Base-by-base conservation (phyloP, 2,888 invertebrate genomes). In the Bhutanitis thaidina region DNA sequence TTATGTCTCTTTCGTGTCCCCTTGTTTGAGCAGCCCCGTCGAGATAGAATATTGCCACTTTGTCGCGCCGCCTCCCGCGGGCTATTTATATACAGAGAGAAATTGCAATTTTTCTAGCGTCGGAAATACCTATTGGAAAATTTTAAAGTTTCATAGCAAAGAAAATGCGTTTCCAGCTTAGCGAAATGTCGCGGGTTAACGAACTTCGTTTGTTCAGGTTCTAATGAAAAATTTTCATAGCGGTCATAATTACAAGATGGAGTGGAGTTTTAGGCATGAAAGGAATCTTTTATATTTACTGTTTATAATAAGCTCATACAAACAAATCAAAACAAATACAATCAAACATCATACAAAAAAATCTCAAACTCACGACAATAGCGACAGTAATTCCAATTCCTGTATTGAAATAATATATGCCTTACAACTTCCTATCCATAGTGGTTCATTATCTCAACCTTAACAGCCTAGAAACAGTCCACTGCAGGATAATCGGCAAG, bases 11-110 rank as follows among this genome's bases (percentile, higher is more conserved):
- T 45, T 83, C 77, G 50, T 57, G 72, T 74, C 77, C 89, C 89
- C 88, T 85, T 87, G 84, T 86, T 87, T 85, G 82, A 82, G 87
- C 74, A 81, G 73, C 83, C 89, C 88, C 86, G 87, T 75, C 67
- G 89, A 83, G 88, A 84, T 77, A 69, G 79, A 83, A 87, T 89
- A 89, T 89, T 88, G 89, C 87, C 87, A 89, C 87, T 88, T 88
- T 89, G 88, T 88, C 82, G 84, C 80, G 73, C 67, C 74, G 74
- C 71, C 77, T 75, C 86, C 82, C 81, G 80, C 76, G 67, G 83
- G 81, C 83, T 79, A 80, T 83, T 75, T 79, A 69, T 74, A 74
- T 70, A 76, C 71, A 71, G 68, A 64, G 67, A 73, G 74, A 80
- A 79, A 84, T 84, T 85, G 86, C 83, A 82, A 85, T 85, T 85